phyloP scores from a whole-genome alignment of 2,888 invertebrate genomes.

The Xanthorhoe spadicearia region DNA sequence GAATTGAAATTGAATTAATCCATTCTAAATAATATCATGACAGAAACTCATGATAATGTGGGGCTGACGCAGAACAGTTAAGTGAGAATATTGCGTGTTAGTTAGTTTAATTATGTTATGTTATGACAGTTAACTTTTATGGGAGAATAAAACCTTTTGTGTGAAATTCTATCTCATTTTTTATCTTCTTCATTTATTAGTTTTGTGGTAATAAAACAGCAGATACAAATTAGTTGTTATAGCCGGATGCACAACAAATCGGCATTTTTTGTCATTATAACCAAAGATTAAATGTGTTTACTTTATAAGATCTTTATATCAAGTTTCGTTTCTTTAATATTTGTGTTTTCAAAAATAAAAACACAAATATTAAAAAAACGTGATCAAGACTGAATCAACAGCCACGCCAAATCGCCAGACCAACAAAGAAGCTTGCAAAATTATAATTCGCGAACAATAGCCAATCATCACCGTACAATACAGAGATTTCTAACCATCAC shows the following conservation, averaged over 20 bases:
- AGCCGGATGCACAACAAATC: conserved; percentile 10
- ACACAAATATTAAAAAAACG: neutral
- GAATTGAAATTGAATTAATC: too few species aligned
- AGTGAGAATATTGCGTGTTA: neutral
- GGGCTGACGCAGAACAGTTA: too few species aligned
- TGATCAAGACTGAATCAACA: neutral
- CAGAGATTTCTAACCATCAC: conserved; percentile 45
- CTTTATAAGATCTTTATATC: conserved; percentile 3
- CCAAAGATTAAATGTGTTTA: conserved; percentile 12
- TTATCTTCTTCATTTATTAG: neutral
- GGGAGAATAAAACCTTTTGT: neutral
- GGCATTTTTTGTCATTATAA: conserved; percentile 20
- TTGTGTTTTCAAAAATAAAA: neutral
- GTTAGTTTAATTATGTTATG: neutral
- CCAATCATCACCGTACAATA: conserved; percentile 28
- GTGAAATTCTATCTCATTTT: too few species aligned
- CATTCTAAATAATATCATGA: too few species aligned
- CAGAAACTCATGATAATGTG: neutral
- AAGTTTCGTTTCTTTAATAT: conserved; percentile 7
- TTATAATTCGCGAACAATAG: conserved; percentile 31
- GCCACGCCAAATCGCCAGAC: neutral
- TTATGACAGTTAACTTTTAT: neutral
- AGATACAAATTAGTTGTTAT: neutral
- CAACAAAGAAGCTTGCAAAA: conserved; percentile 16
- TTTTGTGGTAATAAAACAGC: neutral